Percentiles rank a stretch among this genome's conserved stretches.
These are phyloP conservation scores for Drosophila trichaetosa DNA, from an alignment of 2,888 invertebrate species.

Conservation along the genomic window DNA sequence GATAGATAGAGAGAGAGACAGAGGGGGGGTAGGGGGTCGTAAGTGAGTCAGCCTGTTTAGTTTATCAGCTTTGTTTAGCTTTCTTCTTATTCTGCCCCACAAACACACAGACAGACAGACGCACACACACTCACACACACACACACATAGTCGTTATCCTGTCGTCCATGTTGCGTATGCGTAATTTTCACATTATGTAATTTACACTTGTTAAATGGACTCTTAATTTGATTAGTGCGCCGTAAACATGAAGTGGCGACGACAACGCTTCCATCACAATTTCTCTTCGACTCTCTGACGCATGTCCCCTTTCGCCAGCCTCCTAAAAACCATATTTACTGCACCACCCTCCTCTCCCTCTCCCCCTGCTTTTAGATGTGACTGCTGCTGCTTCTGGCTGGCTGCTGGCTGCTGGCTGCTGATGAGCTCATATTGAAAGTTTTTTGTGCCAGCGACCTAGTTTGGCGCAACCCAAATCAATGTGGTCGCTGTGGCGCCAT, in stretches of 20 bases:
- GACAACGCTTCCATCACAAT: constrained; percentile 30
- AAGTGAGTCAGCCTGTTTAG: constrained; percentile 60
- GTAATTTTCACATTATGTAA: constrained; percentile 80
- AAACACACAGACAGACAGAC: not conserved
- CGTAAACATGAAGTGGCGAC: constrained; percentile 65
- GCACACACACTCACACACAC: not conserved
- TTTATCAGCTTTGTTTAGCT: constrained; percentile 66
- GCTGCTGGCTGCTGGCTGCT: constrained; percentile 40
- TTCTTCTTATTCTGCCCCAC: not conserved
- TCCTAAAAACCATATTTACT: constrained; percentile 54
- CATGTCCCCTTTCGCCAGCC: constrained; percentile 61
- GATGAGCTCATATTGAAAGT: constrained; percentile 79
- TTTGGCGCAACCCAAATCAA: constrained; percentile 80
- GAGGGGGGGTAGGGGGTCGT: not conserved
- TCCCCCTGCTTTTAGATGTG: constrained; percentile 28
- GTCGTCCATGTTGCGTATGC: constrained; percentile 68
- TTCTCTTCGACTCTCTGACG: constrained; percentile 42
- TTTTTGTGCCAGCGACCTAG: constrained; percentile 77
- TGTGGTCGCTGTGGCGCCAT: constrained; percentile 79
- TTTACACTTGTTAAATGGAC: constrained; percentile 75
- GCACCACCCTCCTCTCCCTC: not conserved
- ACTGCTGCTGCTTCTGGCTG: constrained; percentile 46
- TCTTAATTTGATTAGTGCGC: constrained; percentile 77
- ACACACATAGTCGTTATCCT: constrained; percentile 1
- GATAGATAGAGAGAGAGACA: not conserved